Percentiles rank a stretch among this genome's conserved stretches.
These are phyloP conservation scores for Trichogramma dendrolimi DNA, from an alignment of 2,888 invertebrate genomes.

Conservation along the genomic window DNA sequence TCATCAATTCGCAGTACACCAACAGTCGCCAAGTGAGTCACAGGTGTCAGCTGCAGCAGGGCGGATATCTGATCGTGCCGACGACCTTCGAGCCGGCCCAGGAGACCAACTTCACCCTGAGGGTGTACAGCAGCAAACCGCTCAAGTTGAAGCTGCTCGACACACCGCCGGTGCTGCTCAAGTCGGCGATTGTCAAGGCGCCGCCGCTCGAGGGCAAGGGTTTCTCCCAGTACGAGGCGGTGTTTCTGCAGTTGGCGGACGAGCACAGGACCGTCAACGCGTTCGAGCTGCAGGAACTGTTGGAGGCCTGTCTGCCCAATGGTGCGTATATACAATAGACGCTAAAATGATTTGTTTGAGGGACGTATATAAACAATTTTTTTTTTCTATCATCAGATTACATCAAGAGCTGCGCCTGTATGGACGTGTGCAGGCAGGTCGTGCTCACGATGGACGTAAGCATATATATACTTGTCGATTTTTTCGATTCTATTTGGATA, in stretches of 20 bases:
- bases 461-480: constrained; percentile 41
- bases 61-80: constrained; percentile 79
- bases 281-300: constrained; percentile 83
- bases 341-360: background rate
- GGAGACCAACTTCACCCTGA: constrained; percentile 81
- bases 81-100: constrained; percentile 89
- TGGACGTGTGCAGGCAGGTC: constrained; percentile 88
- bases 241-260: constrained; percentile 84
- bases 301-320: constrained; percentile 87
- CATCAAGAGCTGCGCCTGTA: constrained; percentile 87
- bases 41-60: constrained; percentile 74
- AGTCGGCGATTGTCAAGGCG: constrained; percentile 73
- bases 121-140: constrained; percentile 75
- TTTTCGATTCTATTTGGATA: background rate
- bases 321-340: constrained; percentile 42
- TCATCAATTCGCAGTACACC: constrained; percentile 85
- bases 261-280: constrained; percentile 86
- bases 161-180: constrained; percentile 64
- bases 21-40: constrained; percentile 84
- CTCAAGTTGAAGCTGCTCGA: constrained; percentile 68
- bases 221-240: constrained; percentile 82
- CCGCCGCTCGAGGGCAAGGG: constrained; percentile 69
- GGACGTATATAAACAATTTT: background rate
- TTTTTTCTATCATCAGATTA: constrained; percentile 62
- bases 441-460: constrained; percentile 85